A percentile compares a stretch with the other conserved stretches of the same genome.
Evolutionary conservation across 2,888 invertebrate species (phyloP).

Genomic region (Vandiemenella viatica): DNA sequence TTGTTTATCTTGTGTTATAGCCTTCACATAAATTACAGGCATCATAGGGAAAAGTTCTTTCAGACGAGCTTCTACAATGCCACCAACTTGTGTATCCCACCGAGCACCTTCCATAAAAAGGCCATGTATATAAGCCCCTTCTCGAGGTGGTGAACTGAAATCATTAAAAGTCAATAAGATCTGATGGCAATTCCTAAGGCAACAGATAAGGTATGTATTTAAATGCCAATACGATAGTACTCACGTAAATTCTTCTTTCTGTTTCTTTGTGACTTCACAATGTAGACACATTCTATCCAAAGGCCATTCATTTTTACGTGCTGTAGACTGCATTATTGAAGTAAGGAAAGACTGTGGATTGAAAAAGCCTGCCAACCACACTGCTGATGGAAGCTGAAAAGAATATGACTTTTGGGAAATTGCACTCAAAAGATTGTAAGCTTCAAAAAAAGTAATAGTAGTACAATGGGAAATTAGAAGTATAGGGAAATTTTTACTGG

Average conservation of each 20-base stretch:
- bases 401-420: no score
- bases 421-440: no score
- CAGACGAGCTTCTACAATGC: constrained; percentile 67
- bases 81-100: constrained; percentile 68
- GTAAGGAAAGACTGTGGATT: constrained; percentile 94
- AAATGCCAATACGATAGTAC: constrained; percentile 14
- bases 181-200: no score
- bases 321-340: constrained; percentile 95
- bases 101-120: constrained; percentile 88
- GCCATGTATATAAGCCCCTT: constrained; percentile 81
- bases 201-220: not conserved
- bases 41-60: constrained; percentile 83
- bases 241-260: constrained; percentile 65
- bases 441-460: no score
- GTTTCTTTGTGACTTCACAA: constrained; percentile 87
- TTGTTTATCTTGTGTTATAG: constrained; percentile 76
- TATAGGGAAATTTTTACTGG: no score
- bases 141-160: constrained; percentile 60
- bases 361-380: constrained; percentile 92
- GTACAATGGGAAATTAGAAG: no score
- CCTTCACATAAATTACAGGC: constrained; percentile 80
- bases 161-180: not conserved
- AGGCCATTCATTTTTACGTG: constrained; percentile 90
- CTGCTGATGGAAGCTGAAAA: constrained; percentile 57
- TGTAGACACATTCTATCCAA: constrained; percentile 89